Base-by-base conservation (phyloP, 2,797 vertebrate genomes). In the Oreochromis grahami region DNA sequence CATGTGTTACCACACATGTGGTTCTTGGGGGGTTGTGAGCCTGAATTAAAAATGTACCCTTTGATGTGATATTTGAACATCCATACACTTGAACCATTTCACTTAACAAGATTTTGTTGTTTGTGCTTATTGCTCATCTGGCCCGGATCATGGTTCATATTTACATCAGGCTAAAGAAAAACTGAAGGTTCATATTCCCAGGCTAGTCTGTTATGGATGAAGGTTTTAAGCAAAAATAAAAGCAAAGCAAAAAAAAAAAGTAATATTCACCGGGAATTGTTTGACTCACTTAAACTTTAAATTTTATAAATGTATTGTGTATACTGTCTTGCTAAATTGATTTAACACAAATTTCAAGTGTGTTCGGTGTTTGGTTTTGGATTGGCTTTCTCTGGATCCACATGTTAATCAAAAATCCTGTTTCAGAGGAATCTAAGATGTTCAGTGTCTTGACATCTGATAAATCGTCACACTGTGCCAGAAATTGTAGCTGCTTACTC, bases 1-100 rank as follows among this genome's bases (percentile, higher is more conserved):
- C 5, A 13, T 81, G 82, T 83, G 58, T 60, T 26, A 26, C 26
- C 26, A 26, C 26, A 26, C 77, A 79, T 85, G 84, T 80, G 84
- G 36, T 58, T 2, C 43, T 13, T 74, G 52, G 63, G 34, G 4
- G 8, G 8, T 7, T 17, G 56, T 77, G 81, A 34, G 34, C 11
- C 4, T 43, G 65, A n/a, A 58, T 55, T 14, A 19, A 77, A 63
- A 85, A 83, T 68, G 38, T 38, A 11, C 36, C 7, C 50, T 81
- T 60, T 81, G 48, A 80, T 83, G 29, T 60, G 26, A 74, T 36
- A 14, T 58, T 52, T 68, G n/a, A 77, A 32, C 63, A 82, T 51
- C 51, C n/a, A 17, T 38, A 15, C 24, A 55, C 34, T 76, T 60
- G 13, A 63, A 26, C 14, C 2, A 11, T 7, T 45, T 70, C 13